These are phyloP conservation scores for Aromia moschata DNA, from an alignment of 2,888 invertebrate genomes.

Conservation along the genomic window DNA sequence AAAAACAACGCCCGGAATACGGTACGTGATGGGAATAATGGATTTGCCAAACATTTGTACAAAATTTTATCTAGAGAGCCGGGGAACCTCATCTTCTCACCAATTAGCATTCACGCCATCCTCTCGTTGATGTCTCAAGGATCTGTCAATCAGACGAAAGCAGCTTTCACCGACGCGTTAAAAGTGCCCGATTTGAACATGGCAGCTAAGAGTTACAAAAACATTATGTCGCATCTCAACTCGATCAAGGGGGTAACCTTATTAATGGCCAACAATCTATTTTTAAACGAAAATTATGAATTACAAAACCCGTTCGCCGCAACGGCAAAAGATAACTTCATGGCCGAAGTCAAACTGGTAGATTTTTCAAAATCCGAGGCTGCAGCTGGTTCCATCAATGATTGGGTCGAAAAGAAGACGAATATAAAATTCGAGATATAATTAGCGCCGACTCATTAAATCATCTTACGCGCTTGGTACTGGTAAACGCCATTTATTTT, in stretches of 20 bases:
- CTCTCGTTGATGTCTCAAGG: conserved; percentile 59
- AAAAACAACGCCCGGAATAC: conserved; percentile 1
- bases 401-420: conserved; percentile 81
- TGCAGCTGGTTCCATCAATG: too few species aligned
- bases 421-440: conserved; percentile 80
- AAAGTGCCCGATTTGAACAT: conserved; percentile 41
- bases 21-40: too few species aligned
- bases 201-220: conserved; percentile 45
- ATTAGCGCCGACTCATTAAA: conserved; percentile 77
- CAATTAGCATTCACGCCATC: conserved; percentile 58
- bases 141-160: conserved; percentile 52
- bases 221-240: conserved; percentile 51
- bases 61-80: conserved; percentile 46
- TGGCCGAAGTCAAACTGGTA: conserved; percentile 62
- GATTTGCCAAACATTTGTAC: too few species aligned
- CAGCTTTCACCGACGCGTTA: conserved; percentile 51
- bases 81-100: conserved; percentile 61
- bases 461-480: too few species aligned
- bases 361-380: too few species aligned
- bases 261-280: conserved; percentile 76
- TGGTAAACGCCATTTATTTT: too few species aligned
- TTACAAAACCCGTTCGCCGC: conserved; percentile 63
- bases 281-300: too few species aligned
- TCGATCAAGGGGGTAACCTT: conserved; percentile 65
- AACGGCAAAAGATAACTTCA: conserved; percentile 66